Evolutionary conservation across 2,797 vertebrate species (phyloP).

Genomic region (Morus bassanus): DNA sequence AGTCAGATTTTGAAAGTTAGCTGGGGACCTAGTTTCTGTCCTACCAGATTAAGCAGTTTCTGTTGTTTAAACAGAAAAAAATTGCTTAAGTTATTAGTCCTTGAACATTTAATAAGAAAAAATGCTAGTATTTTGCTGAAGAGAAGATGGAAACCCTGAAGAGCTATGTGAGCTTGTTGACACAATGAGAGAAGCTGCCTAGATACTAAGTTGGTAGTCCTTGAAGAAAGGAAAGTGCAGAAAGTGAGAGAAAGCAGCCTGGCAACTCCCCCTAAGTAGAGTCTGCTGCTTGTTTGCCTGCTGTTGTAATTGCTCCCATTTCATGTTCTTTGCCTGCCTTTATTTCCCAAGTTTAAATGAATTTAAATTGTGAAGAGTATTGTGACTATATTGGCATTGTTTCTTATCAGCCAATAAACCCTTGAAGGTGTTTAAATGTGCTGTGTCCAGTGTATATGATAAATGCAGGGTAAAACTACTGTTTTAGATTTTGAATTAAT

Average conservation of each 20-base stretch:
- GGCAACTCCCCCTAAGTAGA: not conserved
- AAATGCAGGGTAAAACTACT: not conserved
- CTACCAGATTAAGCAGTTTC: not conserved
- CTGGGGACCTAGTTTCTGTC: not conserved
- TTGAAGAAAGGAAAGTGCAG: not conserved
- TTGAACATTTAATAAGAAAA: not conserved
- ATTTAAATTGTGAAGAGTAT: not conserved
- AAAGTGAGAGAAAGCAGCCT: not conserved
- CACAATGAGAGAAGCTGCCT: not conserved
- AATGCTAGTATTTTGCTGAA: not conserved
- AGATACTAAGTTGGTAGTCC: not conserved
- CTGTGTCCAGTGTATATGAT: not conserved
- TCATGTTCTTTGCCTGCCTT: not conserved
- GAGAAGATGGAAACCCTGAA: not conserved
- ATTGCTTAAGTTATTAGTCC: not conserved
- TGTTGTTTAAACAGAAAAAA: constrained; percentile 14
- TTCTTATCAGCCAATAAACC: not conserved
- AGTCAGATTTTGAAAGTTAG: constrained; percentile 1
- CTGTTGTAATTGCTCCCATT: not conserved
- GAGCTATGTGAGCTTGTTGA: not conserved
- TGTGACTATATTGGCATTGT: not conserved
- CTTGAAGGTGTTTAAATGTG: not conserved
- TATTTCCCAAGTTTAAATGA: not conserved
- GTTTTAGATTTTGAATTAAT: not conserved
- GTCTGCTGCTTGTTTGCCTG: not conserved